A percentile compares a stretch with the other conserved stretches of the same genome.
Conservation (phyloP, 2,113 vertebrate species). For the Brachyhypopomus gauderio region DNA sequence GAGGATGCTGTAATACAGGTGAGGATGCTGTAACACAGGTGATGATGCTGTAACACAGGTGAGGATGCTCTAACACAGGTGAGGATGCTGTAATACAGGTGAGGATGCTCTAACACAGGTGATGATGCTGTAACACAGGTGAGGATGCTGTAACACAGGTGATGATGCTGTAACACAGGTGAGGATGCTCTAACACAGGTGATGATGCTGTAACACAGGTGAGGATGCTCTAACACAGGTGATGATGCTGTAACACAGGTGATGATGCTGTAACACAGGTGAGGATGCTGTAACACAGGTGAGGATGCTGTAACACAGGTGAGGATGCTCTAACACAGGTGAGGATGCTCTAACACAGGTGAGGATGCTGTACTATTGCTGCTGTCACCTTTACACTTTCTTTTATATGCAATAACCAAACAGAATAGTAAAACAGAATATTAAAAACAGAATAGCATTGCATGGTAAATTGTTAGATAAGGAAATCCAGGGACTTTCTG, state of each 20-base stretch:
- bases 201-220: slow-evolving; percentile 43
- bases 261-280: slow-evolving; percentile 43
- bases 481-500: not conserved
- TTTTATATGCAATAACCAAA: not conserved
- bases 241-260: slow-evolving; percentile 43
- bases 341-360: slow-evolving; percentile 42
- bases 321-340: slow-evolving; percentile 42
- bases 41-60: slow-evolving; percentile 43
- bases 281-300: slow-evolving; percentile 43
- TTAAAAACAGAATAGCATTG: too few relatives aligned
- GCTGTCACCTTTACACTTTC: not conserved
- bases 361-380: slow-evolving; percentile 21
- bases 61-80: slow-evolving; percentile 42
- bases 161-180: slow-evolving; percentile 47
- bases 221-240: slow-evolving; percentile 42
- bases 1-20: too few relatives aligned
- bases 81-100: slow-evolving; percentile 43
- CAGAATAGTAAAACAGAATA: not conserved
- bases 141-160: too few relatives aligned
- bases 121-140: slow-evolving; percentile 43
- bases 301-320: slow-evolving; percentile 43
- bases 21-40: slow-evolving; percentile 47
- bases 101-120: slow-evolving; percentile 42
- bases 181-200: slow-evolving; percentile 42
- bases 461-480: not conserved